These are phyloP conservation scores for Astyanax mexicanus DNA, from an alignment of 2,797 vertebrate genomes.

Conservation along the genomic window DNA sequence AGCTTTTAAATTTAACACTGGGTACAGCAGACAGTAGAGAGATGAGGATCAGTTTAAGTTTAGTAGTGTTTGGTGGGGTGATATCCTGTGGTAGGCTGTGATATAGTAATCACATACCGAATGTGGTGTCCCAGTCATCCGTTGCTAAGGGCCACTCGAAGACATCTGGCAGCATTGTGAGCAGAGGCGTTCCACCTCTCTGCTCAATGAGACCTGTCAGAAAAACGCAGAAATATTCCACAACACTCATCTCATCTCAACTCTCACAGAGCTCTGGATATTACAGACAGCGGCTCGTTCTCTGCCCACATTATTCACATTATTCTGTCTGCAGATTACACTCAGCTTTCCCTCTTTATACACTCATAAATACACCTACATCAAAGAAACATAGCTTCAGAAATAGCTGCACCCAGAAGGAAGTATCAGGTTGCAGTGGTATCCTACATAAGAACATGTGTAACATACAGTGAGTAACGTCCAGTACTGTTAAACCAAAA, in stretches of 20 bases:
- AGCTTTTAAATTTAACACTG: no score
- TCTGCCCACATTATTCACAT: background rate
- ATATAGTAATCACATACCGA: constrained; percentile 76
- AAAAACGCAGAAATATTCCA: constrained; percentile 38
- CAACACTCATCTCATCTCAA: constrained; percentile 4
- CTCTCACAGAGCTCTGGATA: background rate
- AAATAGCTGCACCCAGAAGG: no score
- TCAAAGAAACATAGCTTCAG: no score
- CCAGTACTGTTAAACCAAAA: no score
- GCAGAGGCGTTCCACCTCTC: constrained; percentile 85
- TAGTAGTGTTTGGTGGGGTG: background rate
- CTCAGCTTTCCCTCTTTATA: background rate
- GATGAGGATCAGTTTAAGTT: background rate
- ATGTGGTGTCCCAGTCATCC: constrained; percentile 82
- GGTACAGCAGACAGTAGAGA: no score
- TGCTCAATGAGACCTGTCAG: constrained; percentile 86
- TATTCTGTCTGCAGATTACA: no score
- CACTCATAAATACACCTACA: no score
- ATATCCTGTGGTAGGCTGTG: constrained; percentile 1
- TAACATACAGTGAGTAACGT: no score
- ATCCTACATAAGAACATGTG: no score
- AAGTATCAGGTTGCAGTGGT: no score
- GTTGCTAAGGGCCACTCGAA: constrained; percentile 91
- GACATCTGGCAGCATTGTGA: constrained; percentile 80
- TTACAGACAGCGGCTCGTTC: background rate